Evolutionary conservation across 2,888 invertebrate species (phyloP).

Genomic region (Andrena haemorrhoa): DNA sequence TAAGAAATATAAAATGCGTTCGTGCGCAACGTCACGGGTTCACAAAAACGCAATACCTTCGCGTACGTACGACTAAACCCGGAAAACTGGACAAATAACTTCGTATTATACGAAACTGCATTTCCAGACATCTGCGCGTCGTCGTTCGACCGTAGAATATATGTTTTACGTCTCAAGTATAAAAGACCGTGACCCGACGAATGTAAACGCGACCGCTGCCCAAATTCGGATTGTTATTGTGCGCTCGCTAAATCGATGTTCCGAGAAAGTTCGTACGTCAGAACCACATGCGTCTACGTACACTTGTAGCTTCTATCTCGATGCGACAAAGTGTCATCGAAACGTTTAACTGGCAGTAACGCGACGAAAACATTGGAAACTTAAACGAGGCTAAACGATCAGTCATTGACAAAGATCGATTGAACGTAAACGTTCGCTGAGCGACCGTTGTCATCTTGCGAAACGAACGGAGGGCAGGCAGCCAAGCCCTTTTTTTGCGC

Average conservation of each 20-base stretch:
- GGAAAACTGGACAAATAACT: not conserved
- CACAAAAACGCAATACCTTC: not conserved
- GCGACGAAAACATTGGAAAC: not conserved
- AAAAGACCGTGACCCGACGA: not conserved
- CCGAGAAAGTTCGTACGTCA: not conserved
- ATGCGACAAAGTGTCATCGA: not conserved
- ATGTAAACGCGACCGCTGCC: not conserved
- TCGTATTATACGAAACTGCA: not conserved
- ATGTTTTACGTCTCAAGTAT: not conserved
- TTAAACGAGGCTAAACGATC: not conserved
- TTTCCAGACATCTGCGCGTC: not conserved
- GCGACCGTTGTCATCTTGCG: not conserved
- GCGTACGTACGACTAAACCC: not conserved
- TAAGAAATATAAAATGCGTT: not conserved
- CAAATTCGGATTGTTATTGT: not conserved
- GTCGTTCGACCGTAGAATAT: not conserved
- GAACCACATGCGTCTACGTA: slow-evolving; percentile 22
- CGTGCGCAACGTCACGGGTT: not conserved
- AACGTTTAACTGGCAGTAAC: not conserved
- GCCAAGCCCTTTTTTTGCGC: slow-evolving; percentile 53
- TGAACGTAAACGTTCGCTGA: not conserved
- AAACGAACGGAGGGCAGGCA: not conserved
- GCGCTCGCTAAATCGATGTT: slow-evolving; percentile 12
- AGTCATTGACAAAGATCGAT: not conserved
- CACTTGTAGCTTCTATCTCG: slow-evolving; percentile 39